These are phyloP conservation scores for Auanema freiburgensis DNA, from an alignment of 2,888 invertebrate species.

Conservation along the genomic window DNA sequence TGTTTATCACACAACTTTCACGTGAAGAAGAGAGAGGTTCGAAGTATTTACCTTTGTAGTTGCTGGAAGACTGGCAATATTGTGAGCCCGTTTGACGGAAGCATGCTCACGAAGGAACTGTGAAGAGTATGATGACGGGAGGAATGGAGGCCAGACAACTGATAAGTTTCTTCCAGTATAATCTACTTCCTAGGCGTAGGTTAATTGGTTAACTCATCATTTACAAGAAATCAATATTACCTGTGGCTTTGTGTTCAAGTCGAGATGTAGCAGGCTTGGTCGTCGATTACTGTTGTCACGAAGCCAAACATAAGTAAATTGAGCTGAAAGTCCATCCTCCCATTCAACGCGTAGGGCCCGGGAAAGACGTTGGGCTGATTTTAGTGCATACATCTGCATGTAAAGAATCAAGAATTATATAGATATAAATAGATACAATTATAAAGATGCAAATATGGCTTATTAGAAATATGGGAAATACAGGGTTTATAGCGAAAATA, in stretches of 20 bases:
- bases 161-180: slow-evolving; percentile 27
- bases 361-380: slow-evolving; percentile 36
- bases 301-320: slow-evolving; percentile 53
- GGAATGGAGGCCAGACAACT: slow-evolving; percentile 51
- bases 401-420: background rate
- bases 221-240: slow-evolving; percentile 7
- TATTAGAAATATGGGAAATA: too few relatives aligned
- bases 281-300: slow-evolving; percentile 45
- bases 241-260: slow-evolving; percentile 47
- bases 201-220: background rate
- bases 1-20: too few relatives aligned
- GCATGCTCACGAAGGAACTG: slow-evolving; percentile 47
- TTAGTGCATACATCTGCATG: slow-evolving; percentile 28
- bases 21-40: background rate
- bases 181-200: slow-evolving; percentile 25
- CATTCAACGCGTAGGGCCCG: slow-evolving; percentile 49
- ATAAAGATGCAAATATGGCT: too few relatives aligned
- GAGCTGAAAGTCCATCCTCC: slow-evolving; percentile 49
- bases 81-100: slow-evolving; percentile 22
- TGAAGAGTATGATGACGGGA: slow-evolving; percentile 42
- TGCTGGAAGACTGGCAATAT: slow-evolving; percentile 16
- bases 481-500: too few relatives aligned
- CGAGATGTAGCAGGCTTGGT: slow-evolving; percentile 51
- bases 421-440: background rate
- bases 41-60: slow-evolving; percentile 23